A percentile compares a stretch with the other conserved stretches of the same genome.
phyloP scores from a whole-genome alignment of 2,888 invertebrate species.

The Helleia helle region DNA sequence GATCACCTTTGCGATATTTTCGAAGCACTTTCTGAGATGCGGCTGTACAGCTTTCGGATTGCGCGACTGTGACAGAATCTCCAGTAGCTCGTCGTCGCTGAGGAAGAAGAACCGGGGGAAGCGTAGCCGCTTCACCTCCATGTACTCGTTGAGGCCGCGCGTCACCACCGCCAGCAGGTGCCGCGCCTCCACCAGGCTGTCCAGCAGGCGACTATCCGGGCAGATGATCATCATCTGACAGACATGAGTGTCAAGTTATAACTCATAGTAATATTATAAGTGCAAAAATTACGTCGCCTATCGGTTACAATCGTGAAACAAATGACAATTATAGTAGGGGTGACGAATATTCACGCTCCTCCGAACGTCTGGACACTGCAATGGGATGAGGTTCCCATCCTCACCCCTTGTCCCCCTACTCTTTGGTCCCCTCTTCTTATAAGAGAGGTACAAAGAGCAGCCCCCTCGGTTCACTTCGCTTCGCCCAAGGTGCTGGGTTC shows the following conservation, averaged over 20 bases:
- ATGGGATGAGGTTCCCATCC: too few species aligned
- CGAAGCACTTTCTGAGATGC: constrained; percentile 88
- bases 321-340: too few species aligned
- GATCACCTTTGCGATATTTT: constrained; percentile 78
- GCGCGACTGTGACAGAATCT: constrained; percentile 85
- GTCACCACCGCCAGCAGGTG: constrained; percentile 81
- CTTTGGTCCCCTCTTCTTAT: too few species aligned
- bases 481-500: too few species aligned
- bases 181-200: constrained; percentile 80
- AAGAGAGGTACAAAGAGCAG: too few species aligned
- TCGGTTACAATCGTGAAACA: too few species aligned
- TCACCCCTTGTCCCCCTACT: too few species aligned
- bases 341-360: too few species aligned
- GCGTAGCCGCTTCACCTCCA: constrained; percentile 82
- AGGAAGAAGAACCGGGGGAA: constrained; percentile 87
- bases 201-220: constrained; percentile 77
- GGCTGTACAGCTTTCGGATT: constrained; percentile 86
- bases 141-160: constrained; percentile 83
- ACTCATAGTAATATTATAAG: too few species aligned
- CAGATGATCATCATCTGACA: constrained; percentile 77
- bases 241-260: not conserved
- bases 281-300: too few species aligned
- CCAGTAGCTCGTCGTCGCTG: constrained; percentile 87
- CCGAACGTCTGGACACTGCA: too few species aligned
- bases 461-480: too few species aligned